Evolutionary conservation across 2,888 invertebrate genomes (phyloP).

Genomic region (Trichogramma dendrolimi): DNA sequence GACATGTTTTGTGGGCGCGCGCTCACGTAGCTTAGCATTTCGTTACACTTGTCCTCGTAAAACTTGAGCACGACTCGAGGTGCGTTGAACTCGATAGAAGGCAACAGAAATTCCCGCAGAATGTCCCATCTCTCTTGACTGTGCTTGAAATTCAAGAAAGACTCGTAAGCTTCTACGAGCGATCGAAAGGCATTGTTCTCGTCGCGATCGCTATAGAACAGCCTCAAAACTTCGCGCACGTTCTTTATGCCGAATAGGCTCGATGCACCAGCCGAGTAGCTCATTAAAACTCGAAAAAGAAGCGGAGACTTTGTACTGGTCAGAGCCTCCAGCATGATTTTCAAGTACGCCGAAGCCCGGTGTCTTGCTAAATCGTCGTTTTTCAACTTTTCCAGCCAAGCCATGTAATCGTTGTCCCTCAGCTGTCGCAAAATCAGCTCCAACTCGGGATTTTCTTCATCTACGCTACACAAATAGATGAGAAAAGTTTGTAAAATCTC

Average conservation of each 20-base stretch:
- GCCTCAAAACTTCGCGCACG: slow-evolving; percentile 32
- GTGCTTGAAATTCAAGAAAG: slow-evolving; percentile 34
- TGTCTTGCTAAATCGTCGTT: slow-evolving; percentile 14
- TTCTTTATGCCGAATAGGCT: slow-evolving; percentile 35
- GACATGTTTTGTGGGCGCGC: slow-evolving; percentile 23
- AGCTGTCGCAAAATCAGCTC: slow-evolving; percentile 32
- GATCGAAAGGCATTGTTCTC: slow-evolving; percentile 34
- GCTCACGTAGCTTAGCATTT: slow-evolving; percentile 34
- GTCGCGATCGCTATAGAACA: slow-evolving; percentile 35
- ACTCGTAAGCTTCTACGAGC: slow-evolving; percentile 35
- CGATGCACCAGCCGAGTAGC: slow-evolving; percentile 37
- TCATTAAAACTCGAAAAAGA: slow-evolving; percentile 38
- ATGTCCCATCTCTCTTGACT: slow-evolving; percentile 42
- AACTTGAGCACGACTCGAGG: slow-evolving; percentile 39
- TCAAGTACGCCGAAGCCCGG: slow-evolving; percentile 37
- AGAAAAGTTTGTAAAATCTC: slow-evolving; percentile 41
- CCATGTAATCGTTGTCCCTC: slow-evolving; percentile 15
- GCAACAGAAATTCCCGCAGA: slow-evolving; percentile 44
- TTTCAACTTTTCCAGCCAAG: slow-evolving; percentile 1
- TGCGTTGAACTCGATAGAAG: slow-evolving; percentile 39
- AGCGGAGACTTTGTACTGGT: slow-evolving; percentile 39
- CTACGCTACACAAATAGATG: slow-evolving; percentile 36
- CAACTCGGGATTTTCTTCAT: slow-evolving; percentile 30
- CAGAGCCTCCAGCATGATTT: slow-evolving; percentile 38
- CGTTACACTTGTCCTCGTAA: slow-evolving; percentile 39